phyloP scores from a whole-genome alignment of 92 coral and sea anemone genomes.

The Heliopora coerulea region DNA sequence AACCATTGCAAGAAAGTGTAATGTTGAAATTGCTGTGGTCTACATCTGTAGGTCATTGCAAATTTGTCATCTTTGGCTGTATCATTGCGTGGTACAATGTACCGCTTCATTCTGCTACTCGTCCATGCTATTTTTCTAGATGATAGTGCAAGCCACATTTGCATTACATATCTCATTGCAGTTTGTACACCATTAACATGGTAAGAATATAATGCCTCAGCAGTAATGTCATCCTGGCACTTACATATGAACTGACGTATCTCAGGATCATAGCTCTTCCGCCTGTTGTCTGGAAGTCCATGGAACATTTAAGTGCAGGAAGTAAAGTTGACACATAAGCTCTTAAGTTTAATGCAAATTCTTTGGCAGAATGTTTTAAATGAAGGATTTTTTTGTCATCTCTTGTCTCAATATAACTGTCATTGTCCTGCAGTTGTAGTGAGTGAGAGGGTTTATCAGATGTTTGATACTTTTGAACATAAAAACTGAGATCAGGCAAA shows the following conservation, averaged over 20 bases:
- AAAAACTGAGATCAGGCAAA: neutral
- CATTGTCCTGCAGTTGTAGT: neutral
- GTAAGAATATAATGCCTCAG: conserved; percentile 10
- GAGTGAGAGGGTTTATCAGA: neutral
- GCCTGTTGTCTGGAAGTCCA: conserved; percentile 32
- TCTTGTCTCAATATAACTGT: neutral
- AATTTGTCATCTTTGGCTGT: neutral
- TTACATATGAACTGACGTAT: conserved; percentile 20
- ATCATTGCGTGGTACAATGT: neutral
- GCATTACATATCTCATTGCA: conserved; percentile 1
- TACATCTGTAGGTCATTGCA: neutral
- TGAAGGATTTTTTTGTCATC: neutral
- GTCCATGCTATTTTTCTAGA: conserved; percentile 14
- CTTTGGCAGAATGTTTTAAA: conserved; percentile 13
- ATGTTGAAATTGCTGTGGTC: neutral
- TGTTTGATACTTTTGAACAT: neutral
- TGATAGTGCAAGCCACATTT: conserved; percentile 7
- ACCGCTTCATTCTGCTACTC: neutral
- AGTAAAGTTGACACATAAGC: conserved; percentile 12
- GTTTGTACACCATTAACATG: neutral
- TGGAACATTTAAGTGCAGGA: conserved; percentile 12
- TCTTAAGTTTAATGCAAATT: conserved; percentile 12
- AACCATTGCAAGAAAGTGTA: neutral
- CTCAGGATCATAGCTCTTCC: conserved; percentile 3
- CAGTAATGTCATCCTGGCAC: neutral